phyloP scores from a whole-genome alignment of 2,797 vertebrate genomes.

The Neosalanx taihuensis region DNA sequence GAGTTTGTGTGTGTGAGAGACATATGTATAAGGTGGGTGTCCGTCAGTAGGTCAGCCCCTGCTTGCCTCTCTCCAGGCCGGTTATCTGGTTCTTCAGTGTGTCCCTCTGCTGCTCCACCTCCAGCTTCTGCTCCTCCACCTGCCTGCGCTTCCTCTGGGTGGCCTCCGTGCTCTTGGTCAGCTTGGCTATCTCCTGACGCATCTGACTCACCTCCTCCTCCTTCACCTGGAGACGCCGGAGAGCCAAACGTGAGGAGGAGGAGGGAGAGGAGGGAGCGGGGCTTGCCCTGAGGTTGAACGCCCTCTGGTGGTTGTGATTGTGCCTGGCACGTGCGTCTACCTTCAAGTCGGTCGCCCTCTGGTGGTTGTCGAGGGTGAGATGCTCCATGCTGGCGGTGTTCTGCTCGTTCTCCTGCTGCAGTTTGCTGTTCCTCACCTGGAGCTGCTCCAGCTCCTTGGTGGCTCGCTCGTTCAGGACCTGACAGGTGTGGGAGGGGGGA shows the following conservation, averaged over 20 bases:
- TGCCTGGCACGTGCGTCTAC: constrained; percentile 60
- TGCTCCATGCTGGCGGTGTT: constrained; percentile 68
- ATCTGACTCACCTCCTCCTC: constrained; percentile 84
- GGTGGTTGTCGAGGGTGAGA: constrained; percentile 71
- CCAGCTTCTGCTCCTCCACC: constrained; percentile 85
- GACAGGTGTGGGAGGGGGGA: constrained; percentile 27
- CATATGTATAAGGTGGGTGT: background rate
- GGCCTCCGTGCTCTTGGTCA: constrained; percentile 82
- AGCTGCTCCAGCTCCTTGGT: constrained; percentile 86
- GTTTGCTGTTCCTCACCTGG: constrained; percentile 78
- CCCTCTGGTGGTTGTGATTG: background rate
- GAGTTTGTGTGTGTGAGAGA: too few species aligned
- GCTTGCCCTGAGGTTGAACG: too few species aligned
- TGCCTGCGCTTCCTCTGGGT: constrained; percentile 79
- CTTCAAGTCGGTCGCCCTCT: constrained; percentile 82
- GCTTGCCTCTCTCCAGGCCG: constrained; percentile 86
- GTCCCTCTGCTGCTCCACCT: constrained; percentile 80
- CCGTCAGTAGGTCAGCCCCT: background rate
- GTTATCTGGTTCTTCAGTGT: constrained; percentile 83
- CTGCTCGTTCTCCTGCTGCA: constrained; percentile 77
- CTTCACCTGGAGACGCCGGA: constrained; percentile 66
- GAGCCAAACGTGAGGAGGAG: too few species aligned
- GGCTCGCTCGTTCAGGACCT: constrained; percentile 82
- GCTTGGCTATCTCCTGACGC: constrained; percentile 84
- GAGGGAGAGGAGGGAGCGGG: too few species aligned